Evolutionary conservation across 2,888 invertebrate genomes (phyloP).

Genomic region (Villa cingulata): DNA sequence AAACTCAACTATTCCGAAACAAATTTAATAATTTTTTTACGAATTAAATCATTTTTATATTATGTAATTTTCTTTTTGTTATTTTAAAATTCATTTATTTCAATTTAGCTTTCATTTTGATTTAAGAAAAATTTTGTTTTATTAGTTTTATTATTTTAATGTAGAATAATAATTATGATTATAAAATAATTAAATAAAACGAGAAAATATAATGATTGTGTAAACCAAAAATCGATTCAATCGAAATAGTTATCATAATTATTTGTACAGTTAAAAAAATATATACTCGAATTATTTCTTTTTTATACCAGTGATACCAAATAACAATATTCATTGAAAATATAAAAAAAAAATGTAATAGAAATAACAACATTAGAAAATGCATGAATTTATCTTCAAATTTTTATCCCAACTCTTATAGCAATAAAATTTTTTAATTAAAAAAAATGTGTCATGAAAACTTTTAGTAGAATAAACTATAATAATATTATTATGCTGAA

Average conservation of each 20-base stretch:
- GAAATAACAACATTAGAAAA: no score
- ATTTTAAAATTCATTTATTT: not conserved
- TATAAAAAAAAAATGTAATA: no score
- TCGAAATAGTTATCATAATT: not conserved
- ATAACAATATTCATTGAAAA: not conserved
- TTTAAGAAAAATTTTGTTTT: not conserved
- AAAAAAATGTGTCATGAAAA: no score
- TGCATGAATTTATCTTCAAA: no score
- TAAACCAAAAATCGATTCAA: not conserved
- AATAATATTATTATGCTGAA: no score
- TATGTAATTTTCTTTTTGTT: not conserved
- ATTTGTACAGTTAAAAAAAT: not conserved
- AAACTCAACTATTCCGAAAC: not conserved
- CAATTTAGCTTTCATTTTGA: not conserved
- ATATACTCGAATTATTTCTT: not conserved
- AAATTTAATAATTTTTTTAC: no score
- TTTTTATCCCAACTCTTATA: no score
- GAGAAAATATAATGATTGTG: not conserved
- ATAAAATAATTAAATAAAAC: not conserved
- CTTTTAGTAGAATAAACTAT: no score
- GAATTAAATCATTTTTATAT: not conserved
- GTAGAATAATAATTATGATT: not conserved
- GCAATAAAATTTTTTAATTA: no score
- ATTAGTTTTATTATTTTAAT: not conserved
- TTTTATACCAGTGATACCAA: not conserved